Evolutionary conservation across 2,888 invertebrate genomes (phyloP).

Genomic region (Sesia bembeciformis): DNA sequence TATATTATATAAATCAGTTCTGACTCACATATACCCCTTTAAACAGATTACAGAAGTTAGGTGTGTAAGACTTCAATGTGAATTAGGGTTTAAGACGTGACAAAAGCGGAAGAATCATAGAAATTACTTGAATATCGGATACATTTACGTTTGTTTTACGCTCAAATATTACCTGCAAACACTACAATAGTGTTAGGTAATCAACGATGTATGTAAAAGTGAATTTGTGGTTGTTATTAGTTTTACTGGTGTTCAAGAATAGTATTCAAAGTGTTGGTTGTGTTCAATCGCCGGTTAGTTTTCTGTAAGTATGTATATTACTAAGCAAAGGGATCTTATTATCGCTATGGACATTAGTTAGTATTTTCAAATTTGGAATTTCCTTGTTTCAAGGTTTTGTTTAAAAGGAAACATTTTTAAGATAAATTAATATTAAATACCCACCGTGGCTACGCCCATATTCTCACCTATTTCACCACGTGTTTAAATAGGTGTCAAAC

Average conservation of each 20-base stretch:
- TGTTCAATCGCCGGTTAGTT: slow-evolving; percentile 58
- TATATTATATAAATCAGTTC: background rate
- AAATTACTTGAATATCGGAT: background rate
- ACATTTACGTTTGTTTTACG: background rate
- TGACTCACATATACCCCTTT: slow-evolving; percentile 6
- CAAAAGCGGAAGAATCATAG: background rate
- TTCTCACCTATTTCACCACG: too few relatives aligned
- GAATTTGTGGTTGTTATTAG: slow-evolving; percentile 18
- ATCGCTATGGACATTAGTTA: too few relatives aligned
- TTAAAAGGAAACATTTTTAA: too few relatives aligned
- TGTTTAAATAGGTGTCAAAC: too few relatives aligned
- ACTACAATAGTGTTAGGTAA: background rate
- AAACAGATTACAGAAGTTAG: slow-evolving; percentile 13
- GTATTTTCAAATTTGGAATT: too few relatives aligned
- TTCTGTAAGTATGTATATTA: slow-evolving; percentile 42
- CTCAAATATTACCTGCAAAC: background rate
- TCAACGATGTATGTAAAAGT: slow-evolving; percentile 10
- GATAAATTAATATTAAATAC: too few relatives aligned
- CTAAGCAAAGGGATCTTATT: too few relatives aligned
- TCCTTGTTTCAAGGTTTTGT: too few relatives aligned
- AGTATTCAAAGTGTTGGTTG: slow-evolving; percentile 30
- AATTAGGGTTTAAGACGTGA: slow-evolving; percentile 22
- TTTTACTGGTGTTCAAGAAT: slow-evolving; percentile 22
- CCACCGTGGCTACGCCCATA: too few relatives aligned
- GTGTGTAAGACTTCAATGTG: slow-evolving; percentile 8